These are phyloP conservation scores for Phymanthus crucifer DNA, from an alignment of 92 coral and sea anemone species.

Conservation along the genomic window DNA sequence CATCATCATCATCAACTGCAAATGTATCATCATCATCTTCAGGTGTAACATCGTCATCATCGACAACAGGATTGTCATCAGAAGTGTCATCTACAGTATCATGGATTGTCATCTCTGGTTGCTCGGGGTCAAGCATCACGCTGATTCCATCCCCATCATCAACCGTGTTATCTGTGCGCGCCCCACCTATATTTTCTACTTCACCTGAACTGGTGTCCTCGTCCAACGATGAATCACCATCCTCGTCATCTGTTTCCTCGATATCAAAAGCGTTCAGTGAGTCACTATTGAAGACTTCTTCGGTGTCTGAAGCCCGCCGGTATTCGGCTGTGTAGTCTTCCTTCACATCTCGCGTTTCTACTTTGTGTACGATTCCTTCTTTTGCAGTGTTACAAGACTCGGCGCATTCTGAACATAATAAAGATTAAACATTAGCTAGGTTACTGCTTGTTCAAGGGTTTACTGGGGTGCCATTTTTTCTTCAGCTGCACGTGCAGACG, in stretches of 20 bases:
- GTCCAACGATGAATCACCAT: not conserved
- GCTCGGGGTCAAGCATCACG: not conserved
- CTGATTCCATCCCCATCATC: not conserved
- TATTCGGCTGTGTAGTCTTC: not conserved
- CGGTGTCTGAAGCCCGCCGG: not conserved
- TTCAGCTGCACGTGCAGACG: too few relatives aligned
- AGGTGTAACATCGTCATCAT: not conserved
- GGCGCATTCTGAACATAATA: not conserved
- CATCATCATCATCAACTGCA: not conserved
- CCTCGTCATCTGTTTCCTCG: not conserved
- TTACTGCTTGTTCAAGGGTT: too few relatives aligned
- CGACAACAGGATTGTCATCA: not conserved
- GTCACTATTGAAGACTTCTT: not conserved
- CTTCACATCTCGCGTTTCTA: not conserved
- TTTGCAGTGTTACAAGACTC: not conserved
- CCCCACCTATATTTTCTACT: not conserved
- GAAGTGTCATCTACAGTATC: not conserved
- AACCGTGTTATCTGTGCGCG: not conserved
- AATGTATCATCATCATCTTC: not conserved
- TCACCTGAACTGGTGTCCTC: not conserved
- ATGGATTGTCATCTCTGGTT: not conserved
- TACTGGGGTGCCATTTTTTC: not conserved
- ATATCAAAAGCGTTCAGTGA: not conserved
- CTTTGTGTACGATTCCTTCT: constrained; percentile 2
- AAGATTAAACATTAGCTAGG: not conserved